phyloP scores from a whole-genome alignment of 92 coral and sea anemone genomes.

The Isaurus tuberculatus region DNA sequence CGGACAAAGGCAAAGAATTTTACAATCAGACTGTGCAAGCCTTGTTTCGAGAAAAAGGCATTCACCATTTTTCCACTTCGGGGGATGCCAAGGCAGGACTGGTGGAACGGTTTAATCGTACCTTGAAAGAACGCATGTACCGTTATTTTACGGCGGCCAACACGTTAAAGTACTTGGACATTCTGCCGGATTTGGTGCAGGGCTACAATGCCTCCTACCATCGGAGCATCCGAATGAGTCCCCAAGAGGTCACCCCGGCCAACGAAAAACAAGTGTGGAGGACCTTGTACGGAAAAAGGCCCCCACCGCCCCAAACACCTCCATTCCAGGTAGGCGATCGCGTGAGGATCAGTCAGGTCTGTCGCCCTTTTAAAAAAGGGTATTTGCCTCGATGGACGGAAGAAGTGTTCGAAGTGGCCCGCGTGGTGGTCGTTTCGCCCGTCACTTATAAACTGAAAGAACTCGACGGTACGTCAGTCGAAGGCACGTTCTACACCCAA shows the following conservation, averaged over 20 bases:
- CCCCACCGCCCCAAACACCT: no score
- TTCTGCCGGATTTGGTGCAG: conserved; percentile 34
- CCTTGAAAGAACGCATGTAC: conserved; percentile 53
- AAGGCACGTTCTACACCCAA: conserved; percentile 58
- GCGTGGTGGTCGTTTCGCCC: background rate
- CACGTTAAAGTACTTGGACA: conserved; percentile 47
- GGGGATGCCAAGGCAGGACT: conserved; percentile 37
- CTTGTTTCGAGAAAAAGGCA: background rate
- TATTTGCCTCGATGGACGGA: conserved; percentile 51
- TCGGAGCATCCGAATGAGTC: conserved; percentile 38
- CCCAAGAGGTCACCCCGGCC: conserved; percentile 36
- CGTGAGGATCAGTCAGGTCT: conserved; percentile 3
- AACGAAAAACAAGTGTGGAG: conserved; percentile 33
- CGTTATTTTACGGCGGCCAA: conserved; percentile 51
- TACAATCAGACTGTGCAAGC: conserved; percentile 37
- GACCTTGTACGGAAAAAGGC: background rate
- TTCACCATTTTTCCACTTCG: conserved; percentile 37
- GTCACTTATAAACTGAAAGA: conserved; percentile 56
- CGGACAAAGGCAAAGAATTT: conserved; percentile 64
- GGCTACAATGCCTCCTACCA: conserved; percentile 47
- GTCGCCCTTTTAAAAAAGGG: conserved; percentile 27
- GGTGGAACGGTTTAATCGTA: conserved; percentile 55
- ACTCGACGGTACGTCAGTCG: conserved; percentile 37
- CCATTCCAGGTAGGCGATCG: conserved; percentile 18
- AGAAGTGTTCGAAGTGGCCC: conserved; percentile 45